Base-by-base conservation (phyloP, 2,797 vertebrate species). In the Sebastes matsubarae region DNA sequence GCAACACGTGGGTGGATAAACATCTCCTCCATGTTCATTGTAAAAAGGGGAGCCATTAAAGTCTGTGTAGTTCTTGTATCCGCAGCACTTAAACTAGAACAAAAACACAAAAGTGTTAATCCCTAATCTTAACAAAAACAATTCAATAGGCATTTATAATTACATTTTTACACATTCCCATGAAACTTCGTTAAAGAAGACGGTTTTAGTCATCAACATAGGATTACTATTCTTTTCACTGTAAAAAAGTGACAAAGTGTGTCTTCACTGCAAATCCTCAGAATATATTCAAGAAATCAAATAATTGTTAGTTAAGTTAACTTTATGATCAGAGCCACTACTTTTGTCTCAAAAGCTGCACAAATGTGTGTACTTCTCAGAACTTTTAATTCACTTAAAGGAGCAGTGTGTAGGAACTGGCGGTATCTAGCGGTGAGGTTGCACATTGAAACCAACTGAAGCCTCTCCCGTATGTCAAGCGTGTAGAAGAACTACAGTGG, bases 41-140 rank as follows among this genome's bases (percentile, higher is more conserved):
- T 52, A 0, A 57, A 92, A 96, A 4, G 65, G 77, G 1, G 95
- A 96, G 4, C 0, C 29, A 0, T 24, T 8, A 54, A 97, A 96
- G 72, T 96, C 94, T 0, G 92, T 95, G 93, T 95, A 95, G 89
- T 95, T 95, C 5, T 8, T 91, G 87, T 79, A 94, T 65, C 95
- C 95, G 2, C 95, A 96, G 92, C 96, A 97, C 20, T 90, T 30
- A 2, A 96, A 85, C 96, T 96, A 63, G n/a, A 69, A 80, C 6
- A 36, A 82, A 70, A 80, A 6, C 2, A 83, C 5, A 64, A 30
- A 38, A 58, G 2, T 11, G 38, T 83, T 73, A 65, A 55, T 57
- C 20, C 11, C 12, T 72, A 55, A 65, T 27, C 6, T 67, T 24
- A 27, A 55, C 7, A n/a, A 29, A 69, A 72, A 34, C 20, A 70